Percentiles rank a stretch among this genome's conserved stretches.
phyloP scores from a whole-genome alignment of 2,113 vertebrate species.

The Cynopterus brachyotis region DNA sequence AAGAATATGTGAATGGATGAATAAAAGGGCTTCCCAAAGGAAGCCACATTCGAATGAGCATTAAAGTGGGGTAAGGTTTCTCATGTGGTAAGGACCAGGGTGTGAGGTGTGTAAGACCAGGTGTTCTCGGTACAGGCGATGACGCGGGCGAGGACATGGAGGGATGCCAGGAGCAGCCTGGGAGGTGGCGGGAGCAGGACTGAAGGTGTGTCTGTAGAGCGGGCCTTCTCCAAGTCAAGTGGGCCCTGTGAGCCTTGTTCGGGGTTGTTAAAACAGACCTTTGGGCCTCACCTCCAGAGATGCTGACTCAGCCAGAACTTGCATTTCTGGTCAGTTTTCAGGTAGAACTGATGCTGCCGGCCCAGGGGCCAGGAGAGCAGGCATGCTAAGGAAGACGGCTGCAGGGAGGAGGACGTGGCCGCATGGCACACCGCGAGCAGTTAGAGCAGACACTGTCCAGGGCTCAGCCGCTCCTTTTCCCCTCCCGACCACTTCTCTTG shows the following conservation, averaged over 20 bases:
- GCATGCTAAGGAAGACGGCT: fast-evolving
- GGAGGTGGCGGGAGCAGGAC: background rate
- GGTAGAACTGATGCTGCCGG: background rate
- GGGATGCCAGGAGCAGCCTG: background rate
- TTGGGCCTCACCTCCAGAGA: background rate
- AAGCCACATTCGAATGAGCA: background rate
- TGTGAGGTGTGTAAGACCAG: background rate
- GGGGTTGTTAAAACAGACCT: background rate
- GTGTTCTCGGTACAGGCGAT: background rate
- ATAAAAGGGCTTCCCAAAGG: background rate
- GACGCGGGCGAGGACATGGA: background rate
- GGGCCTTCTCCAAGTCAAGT: background rate
- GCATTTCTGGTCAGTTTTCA: background rate
- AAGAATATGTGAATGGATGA: background rate
- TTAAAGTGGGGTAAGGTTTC: background rate
- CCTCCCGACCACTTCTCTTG: background rate
- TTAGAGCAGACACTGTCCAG: background rate
- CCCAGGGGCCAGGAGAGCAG: background rate
- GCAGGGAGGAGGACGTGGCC: background rate
- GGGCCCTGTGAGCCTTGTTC: fast-evolving
- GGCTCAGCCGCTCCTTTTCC: fast-evolving
- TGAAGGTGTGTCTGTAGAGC: background rate
- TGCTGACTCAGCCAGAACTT: background rate
- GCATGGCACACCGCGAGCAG: fast-evolving
- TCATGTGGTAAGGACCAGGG: background rate